phyloP scores from a whole-genome alignment of 2,888 invertebrate species.

The Cephus spinipes region DNA sequence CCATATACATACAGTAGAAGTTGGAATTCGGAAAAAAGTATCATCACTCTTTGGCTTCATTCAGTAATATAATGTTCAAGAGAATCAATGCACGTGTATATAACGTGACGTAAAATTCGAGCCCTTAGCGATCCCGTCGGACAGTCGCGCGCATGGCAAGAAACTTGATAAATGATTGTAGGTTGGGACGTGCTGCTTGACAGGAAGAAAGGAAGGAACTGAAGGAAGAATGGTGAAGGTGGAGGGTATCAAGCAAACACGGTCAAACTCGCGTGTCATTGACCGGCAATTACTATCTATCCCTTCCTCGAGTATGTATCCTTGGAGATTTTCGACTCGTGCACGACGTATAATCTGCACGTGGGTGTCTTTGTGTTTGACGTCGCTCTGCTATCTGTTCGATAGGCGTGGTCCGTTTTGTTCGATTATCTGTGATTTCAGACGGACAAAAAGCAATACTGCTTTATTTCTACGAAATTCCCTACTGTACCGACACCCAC shows the following conservation, averaged over 20 bases:
- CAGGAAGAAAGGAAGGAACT: background rate
- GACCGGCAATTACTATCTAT: background rate
- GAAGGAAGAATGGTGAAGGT: background rate
- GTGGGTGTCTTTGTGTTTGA: conserved; percentile 33
- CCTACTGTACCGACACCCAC: background rate
- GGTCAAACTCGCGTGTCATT: background rate
- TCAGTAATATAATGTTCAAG: background rate
- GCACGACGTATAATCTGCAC: conserved; percentile 25
- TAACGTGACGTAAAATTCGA: background rate
- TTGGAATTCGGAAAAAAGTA: background rate
- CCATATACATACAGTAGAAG: background rate
- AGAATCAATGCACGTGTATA: background rate
- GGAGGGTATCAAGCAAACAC: background rate
- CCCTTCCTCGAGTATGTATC: background rate
- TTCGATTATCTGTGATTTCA: background rate
- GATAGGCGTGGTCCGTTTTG: background rate
- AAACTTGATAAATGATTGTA: background rate
- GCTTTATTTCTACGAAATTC: background rate
- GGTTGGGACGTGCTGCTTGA: background rate
- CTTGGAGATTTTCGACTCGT: conserved; percentile 1
- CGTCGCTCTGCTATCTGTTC: background rate
- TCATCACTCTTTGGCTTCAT: background rate
- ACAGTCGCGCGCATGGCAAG: background rate
- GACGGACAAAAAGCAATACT: background rate
- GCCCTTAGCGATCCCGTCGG: background rate